phyloP scores from a whole-genome alignment of 2,797 vertebrate species.

The Sebastes kiyomatsui region DNA sequence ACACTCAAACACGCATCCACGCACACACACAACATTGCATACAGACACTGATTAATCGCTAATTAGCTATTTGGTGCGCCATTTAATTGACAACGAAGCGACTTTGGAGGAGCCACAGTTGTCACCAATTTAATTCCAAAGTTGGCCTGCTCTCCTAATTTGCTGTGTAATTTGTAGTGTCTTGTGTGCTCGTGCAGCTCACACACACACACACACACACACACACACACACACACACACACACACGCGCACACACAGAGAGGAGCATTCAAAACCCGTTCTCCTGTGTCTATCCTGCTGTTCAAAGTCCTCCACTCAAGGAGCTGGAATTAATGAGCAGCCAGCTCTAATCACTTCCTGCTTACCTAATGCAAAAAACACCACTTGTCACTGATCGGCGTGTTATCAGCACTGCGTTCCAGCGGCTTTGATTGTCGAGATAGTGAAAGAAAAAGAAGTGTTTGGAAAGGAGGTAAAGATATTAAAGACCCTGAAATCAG shows the following conservation, averaged over 20 bases:
- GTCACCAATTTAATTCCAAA: constrained; percentile 66
- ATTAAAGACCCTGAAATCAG: not conserved
- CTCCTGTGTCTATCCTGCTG: constrained; percentile 54
- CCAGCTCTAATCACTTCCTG: constrained; percentile 61
- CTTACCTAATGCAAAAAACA: constrained; percentile 38
- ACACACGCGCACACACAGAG: not conserved
- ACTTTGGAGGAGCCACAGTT: constrained; percentile 54
- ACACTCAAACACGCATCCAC: not conserved
- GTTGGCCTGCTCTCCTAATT: constrained; percentile 57
- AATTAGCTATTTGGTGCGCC: constrained; percentile 65
- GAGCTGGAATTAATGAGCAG: constrained; percentile 68
- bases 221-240: not conserved
- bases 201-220: not conserved
- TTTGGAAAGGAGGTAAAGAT: not conserved
- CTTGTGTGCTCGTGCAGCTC: constrained; percentile 1
- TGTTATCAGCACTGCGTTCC: not conserved
- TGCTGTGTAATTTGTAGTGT: constrained; percentile 61
- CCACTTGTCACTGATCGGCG: not conserved
- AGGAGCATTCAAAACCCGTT: constrained; percentile 24
- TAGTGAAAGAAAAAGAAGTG: not conserved
- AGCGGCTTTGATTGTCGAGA: constrained; percentile 16
- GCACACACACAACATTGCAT: not conserved
- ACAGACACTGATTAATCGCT: constrained; percentile 46
- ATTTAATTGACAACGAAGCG: constrained; percentile 59
- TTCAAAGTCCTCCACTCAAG: constrained; percentile 57